Conservation (phyloP, 35 echinoderm and acorn worm species). For the Apostichopus japonicus region DNA sequence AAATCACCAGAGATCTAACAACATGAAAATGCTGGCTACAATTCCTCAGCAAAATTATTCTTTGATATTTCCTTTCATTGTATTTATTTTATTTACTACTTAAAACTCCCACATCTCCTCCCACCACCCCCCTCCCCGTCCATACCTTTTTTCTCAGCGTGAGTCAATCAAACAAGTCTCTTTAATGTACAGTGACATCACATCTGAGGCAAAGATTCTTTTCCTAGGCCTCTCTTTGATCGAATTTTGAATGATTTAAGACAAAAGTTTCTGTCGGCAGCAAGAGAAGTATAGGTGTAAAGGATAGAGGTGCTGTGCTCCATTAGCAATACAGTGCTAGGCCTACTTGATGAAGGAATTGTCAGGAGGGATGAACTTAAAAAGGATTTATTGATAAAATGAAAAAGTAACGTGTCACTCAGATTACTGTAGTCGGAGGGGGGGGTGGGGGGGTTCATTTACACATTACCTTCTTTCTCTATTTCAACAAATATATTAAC, state of each 20-base stretch:
- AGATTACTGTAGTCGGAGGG: conserved; percentile 1
- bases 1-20: no score
- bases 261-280: conserved; percentile 47
- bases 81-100: no score
- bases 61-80: no score
- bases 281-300: conserved; percentile 38
- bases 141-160: neutral
- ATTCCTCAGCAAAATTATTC: no score
- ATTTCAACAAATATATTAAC: neutral
- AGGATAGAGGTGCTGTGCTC: conserved; percentile 3
- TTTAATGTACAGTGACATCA: conserved; percentile 32
- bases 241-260: conserved; percentile 63
- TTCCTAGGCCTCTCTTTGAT: conserved; percentile 31
- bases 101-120: no score
- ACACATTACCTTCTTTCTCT: neutral
- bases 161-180: conserved; percentile 1
- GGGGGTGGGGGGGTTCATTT: neutral
- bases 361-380: conserved; percentile 7
- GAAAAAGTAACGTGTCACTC: conserved; percentile 3
- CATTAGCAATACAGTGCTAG: conserved; percentile 36
- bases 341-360: conserved; percentile 3
- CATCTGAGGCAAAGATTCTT: neutral
- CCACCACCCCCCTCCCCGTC: no score
- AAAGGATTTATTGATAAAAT: conserved; percentile 1
- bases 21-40: no score